phyloP scores from a whole-genome alignment of 2,797 vertebrate genomes.

The Acanthopagrus latus region DNA sequence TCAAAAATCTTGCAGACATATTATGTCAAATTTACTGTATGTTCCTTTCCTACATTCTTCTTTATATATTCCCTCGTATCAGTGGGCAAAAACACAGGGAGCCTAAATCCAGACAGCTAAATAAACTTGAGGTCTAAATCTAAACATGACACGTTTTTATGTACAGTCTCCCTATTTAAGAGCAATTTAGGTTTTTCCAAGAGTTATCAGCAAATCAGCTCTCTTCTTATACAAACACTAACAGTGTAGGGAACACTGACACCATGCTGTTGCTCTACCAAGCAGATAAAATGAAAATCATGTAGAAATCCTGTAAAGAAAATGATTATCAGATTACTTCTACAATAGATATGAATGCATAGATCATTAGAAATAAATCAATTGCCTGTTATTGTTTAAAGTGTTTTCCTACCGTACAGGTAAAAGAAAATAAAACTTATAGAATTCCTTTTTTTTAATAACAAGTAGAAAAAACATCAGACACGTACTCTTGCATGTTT shows the following conservation, averaged over 20 bases:
- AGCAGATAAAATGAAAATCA: background rate
- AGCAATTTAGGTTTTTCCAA: background rate
- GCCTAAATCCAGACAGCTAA: background rate
- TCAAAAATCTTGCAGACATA: no score
- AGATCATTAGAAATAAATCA: no score
- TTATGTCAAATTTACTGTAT: no score
- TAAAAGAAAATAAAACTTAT: no score
- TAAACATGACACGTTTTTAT: background rate
- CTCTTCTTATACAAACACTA: background rate
- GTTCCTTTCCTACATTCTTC: background rate
- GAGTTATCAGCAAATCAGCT: background rate
- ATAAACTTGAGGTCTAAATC: background rate
- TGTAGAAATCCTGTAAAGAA: background rate
- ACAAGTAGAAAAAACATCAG: background rate
- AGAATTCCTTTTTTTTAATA: background rate
- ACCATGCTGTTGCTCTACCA: no score
- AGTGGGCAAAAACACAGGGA: background rate
- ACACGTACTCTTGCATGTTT: conserved; percentile 64
- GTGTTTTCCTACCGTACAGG: background rate
- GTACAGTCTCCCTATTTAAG: background rate
- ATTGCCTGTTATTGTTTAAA: background rate
- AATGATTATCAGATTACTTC: no score
- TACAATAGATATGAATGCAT: background rate
- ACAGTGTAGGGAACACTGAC: no score
- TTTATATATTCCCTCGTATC: background rate